phyloP scores from a whole-genome alignment of 2,888 invertebrate genomes.

The Belgica antarctica region DNA sequence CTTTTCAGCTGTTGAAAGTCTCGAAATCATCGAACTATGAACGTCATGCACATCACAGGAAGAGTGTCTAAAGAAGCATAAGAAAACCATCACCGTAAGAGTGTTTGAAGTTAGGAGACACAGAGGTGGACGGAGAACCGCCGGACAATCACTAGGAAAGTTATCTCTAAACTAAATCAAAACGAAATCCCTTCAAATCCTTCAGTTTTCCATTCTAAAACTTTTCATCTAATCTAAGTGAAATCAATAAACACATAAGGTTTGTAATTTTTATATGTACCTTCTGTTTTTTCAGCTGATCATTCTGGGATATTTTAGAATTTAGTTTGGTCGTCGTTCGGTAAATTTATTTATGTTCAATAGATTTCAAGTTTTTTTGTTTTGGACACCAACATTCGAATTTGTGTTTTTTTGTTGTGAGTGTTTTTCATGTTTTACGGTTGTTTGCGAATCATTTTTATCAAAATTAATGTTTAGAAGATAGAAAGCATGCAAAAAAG shows the following conservation, averaged over 20 bases:
- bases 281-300: constrained; percentile 43
- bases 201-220: not conserved
- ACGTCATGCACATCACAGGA: not conserved
- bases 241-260: constrained; percentile 24
- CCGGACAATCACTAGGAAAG: not conserved
- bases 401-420: constrained; percentile 16
- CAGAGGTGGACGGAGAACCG: not conserved
- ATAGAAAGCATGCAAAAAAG: constrained; percentile 50
- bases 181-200: not conserved
- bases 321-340: too few relatives aligned
- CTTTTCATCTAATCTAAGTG: constrained; percentile 26
- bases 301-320: constrained; percentile 28
- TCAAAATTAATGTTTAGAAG: constrained; percentile 47
- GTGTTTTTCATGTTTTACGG: constrained; percentile 1
- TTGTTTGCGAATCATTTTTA: constrained; percentile 38
- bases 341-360: constrained; percentile 17
- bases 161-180: not conserved
- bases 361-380: constrained; percentile 28
- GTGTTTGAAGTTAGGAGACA: not conserved
- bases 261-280: constrained; percentile 35
- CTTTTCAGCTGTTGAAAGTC: not conserved
- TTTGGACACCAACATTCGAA: constrained; percentile 19
- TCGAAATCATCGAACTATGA: too few relatives aligned
- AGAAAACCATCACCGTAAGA: not conserved
- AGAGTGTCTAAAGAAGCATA: not conserved